Evolutionary conservation across 2,113 vertebrate genomes (phyloP), one percentile per base, ranked within the genome.

Genomic region (Garra rufa): DNA sequence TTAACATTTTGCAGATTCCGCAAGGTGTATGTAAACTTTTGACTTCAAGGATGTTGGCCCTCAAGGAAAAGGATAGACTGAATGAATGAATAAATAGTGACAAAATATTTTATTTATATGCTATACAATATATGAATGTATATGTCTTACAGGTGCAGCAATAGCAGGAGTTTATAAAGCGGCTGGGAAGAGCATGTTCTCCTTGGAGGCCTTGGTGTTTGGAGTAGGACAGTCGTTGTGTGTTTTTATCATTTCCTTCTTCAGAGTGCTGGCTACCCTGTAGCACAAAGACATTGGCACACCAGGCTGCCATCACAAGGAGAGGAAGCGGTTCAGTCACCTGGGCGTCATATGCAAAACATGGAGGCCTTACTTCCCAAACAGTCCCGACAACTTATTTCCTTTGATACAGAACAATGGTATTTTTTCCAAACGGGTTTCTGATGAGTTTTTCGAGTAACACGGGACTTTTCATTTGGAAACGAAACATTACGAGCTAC

Each of bases 141-240:
- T 8, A 73, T 67, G 9, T 63, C 6, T 65, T 52, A 44, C 90
- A 99, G 97, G 98, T 94, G 97, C 97, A 65, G 98, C 97, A 48
- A 96, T 99, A 81, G 98, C 98, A 38, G 97, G 98, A 2, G 97
- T 99, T 52, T 99, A 99, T 93, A 96, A 96, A 93, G 97, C 98
- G 3, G 98, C 98, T 0, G 97, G 96, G 85, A 99, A 99, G 89
- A 95, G 93, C 67, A 99, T 99, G 98, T 96, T 96, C 43, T 96
- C 97, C 0, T 92, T 99, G 50, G 97, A 96, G 91, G 98, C 97
- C 17, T 94, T 99, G 26, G 95, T 97, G 63, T 93, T 97, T 9
- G 98, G 98, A 6, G 97, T 97, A 0, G 98, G 97, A 48, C 97
- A 99, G 94, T 97, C 97, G 0, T 97, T 99, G 87, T 98, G 94